Conservation (phyloP, 2,888 invertebrate species). For the Monochamus alternatus region DNA sequence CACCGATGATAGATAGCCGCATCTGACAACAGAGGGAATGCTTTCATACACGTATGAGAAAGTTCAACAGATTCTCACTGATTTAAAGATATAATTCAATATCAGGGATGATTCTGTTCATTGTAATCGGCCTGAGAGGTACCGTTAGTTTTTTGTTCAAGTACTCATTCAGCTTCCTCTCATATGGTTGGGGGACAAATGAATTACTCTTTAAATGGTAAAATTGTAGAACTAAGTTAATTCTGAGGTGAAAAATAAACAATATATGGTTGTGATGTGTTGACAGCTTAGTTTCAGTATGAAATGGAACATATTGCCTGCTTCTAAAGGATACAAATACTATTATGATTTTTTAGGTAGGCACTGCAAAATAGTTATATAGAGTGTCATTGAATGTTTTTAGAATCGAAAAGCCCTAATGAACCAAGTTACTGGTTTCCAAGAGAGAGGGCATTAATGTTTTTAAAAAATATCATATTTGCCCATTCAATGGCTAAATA, state of each 20-base stretch:
- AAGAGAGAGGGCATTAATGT: no score
- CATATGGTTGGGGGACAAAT: conserved; percentile 23
- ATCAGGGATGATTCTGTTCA: conserved; percentile 31
- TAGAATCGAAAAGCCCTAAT: no score
- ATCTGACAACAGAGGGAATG: conserved; percentile 35
- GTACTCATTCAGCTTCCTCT: conserved; percentile 27
- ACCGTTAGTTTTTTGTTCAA: conserved; percentile 32
- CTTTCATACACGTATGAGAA: conserved; percentile 34
- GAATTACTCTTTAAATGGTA: conserved; percentile 16
- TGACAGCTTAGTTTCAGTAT: neutral
- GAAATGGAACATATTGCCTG: neutral
- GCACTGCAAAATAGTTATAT: no score
- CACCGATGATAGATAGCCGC: conserved; percentile 62
- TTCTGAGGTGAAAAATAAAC: conserved; percentile 16
- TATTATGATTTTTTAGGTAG: no score
- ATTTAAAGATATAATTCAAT: conserved; percentile 36
- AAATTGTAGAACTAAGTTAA: conserved; percentile 19
- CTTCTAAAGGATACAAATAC: neutral
- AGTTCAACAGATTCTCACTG: conserved; percentile 36
- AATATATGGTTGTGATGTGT: neutral
- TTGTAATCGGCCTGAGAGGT: conserved; percentile 1
- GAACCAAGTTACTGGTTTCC: no score
- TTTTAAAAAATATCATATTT: no score
- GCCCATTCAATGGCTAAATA: no score
- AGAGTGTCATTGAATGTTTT: no score